Conservation (phyloP, 2,113 vertebrate species). For the Typhlomys cinereus region DNA sequence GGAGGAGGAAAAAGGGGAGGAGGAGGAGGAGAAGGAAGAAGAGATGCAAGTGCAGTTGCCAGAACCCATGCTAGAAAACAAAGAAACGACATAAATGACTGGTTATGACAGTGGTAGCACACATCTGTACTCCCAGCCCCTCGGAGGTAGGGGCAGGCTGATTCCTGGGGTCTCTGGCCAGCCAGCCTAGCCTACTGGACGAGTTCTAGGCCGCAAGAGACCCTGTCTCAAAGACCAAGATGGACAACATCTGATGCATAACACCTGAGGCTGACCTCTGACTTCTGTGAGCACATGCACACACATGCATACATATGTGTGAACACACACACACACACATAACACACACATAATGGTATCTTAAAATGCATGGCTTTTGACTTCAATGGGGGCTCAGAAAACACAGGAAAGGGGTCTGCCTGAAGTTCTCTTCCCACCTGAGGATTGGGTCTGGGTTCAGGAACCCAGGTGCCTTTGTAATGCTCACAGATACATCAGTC, state of each 20-base stretch:
- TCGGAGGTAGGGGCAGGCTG: background rate
- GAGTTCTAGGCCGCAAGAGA: background rate
- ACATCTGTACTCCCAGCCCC: accelerated
- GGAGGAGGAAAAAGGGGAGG: too few relatives aligned
- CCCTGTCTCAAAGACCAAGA: background rate
- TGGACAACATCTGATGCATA: too few relatives aligned
- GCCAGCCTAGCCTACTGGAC: background rate
- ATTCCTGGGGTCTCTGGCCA: background rate
- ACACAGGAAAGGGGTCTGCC: background rate
- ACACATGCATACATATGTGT: too few relatives aligned
- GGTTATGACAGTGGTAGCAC: background rate
- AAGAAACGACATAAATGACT: background rate
- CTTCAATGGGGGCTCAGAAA: background rate
- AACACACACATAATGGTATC: background rate
- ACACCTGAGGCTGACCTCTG: background rate
- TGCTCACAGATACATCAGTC: background rate
- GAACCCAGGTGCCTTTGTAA: background rate
- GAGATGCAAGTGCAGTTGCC: too few relatives aligned
- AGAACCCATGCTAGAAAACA: background rate
- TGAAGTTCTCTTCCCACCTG: background rate
- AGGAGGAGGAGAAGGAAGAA: too few relatives aligned
- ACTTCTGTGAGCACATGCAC: background rate
- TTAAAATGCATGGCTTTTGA: background rate
- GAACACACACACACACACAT: background rate
- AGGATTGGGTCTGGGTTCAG: background rate